Evolutionary conservation across 2,113 vertebrate genomes (phyloP).

Genomic region (Hemiprocne comata): DNA sequence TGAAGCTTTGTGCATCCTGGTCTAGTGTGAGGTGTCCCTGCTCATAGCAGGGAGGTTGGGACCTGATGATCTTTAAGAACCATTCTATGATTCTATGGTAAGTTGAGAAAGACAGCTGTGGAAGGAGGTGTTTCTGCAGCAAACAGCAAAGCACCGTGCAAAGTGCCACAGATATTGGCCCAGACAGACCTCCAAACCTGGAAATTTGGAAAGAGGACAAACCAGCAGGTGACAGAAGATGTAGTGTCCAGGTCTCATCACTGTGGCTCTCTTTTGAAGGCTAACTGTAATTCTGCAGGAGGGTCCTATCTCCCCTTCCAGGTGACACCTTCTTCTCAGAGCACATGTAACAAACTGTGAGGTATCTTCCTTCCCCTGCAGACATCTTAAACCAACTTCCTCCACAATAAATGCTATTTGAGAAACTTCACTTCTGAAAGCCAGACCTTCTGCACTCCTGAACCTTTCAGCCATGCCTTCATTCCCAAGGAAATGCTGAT

Average conservation of each 20-base stretch:
- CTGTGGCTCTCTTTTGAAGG: neutral
- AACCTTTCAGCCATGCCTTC: neutral
- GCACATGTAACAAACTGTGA: neutral
- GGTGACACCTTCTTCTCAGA: neutral
- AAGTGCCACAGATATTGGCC: neutral
- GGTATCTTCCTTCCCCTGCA: neutral
- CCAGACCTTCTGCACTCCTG: neutral
- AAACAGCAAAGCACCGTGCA: neutral
- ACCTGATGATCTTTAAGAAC: no score
- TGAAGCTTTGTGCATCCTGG: no score
- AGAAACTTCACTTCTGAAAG: neutral
- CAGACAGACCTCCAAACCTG: neutral
- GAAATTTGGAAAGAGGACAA: neutral
- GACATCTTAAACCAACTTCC: neutral
- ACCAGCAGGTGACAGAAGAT: neutral
- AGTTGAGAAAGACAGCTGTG: accelerated
- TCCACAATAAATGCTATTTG: neutral
- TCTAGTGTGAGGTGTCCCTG: no score
- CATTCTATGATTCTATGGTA: no score
- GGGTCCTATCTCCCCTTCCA: neutral
- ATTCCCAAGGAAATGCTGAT: neutral
- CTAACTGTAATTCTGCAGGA: neutral
- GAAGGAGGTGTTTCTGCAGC: neutral
- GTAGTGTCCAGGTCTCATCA: neutral
- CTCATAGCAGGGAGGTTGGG: no score